Evolutionary conservation across 2,113 vertebrate species (phyloP).

Genomic region (Dipodomys merriami): DNA sequence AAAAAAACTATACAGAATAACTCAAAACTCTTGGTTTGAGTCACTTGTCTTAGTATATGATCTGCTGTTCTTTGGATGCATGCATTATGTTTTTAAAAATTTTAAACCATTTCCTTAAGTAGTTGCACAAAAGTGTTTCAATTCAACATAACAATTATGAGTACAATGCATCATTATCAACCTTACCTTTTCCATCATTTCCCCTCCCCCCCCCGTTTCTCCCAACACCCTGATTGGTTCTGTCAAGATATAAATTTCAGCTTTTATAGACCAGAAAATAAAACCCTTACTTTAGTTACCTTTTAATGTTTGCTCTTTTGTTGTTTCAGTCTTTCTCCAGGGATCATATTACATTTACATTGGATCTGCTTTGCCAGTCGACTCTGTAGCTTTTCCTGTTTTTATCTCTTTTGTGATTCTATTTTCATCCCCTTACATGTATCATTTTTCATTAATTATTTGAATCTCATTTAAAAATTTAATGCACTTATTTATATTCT

Average conservation of each 20-base stretch:
- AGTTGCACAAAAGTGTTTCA: no score
- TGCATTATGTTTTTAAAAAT: not conserved
- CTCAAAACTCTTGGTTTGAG: not conserved
- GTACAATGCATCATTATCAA: no score
- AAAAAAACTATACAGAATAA: not conserved
- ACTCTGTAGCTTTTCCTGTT: not conserved
- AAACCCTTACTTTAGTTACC: constrained; percentile 7
- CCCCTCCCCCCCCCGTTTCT: no score
- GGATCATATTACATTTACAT: not conserved
- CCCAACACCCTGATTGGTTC: no score
- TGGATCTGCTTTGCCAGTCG: not conserved
- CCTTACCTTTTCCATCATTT: no score
- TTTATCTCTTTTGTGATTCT: not conserved
- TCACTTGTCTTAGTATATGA: constrained; percentile 15
- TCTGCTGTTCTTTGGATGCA: not conserved
- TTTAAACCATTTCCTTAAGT: not conserved
- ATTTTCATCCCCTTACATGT: not conserved
- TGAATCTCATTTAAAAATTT: constrained; percentile 36
- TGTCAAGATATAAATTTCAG: constrained; percentile 18
- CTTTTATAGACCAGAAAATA: not conserved
- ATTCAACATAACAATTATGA: no score
- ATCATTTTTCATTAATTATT: not conserved
- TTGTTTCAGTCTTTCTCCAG: not conserved
- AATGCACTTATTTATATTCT: not conserved
- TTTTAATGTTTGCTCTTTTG: constrained; percentile 35